Conservation (phyloP, 1,140 invertebrate species). For the Phymorhynchus buccinoides region DNA sequence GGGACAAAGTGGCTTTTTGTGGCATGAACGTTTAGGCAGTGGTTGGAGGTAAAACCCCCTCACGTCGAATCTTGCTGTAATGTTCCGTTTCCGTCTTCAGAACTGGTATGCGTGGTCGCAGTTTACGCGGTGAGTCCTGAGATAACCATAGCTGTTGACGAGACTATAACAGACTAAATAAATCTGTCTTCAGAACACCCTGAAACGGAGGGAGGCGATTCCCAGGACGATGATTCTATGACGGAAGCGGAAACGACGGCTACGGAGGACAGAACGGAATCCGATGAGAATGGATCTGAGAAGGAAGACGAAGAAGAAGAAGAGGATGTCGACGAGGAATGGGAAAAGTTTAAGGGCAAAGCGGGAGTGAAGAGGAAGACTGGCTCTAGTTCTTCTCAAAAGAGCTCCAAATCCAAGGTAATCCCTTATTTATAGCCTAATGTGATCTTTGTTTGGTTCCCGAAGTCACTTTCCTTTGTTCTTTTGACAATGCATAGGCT, state of each 20-base stretch:
- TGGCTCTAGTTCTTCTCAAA: neutral
- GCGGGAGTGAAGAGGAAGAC: slow-evolving; percentile 26
- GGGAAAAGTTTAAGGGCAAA: slow-evolving; percentile 46
- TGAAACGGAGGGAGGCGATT: slow-evolving; percentile 49
- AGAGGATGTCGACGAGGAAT: slow-evolving; percentile 49
- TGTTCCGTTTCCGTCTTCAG: too few relatives aligned
- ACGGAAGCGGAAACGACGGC: slow-evolving; percentile 51
- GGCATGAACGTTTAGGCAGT: too few relatives aligned
- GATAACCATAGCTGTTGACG: too few relatives aligned
- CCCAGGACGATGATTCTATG: slow-evolving; percentile 55
- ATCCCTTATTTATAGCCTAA: neutral
- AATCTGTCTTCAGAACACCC: slow-evolving; percentile 58
- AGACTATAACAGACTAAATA: too few relatives aligned
- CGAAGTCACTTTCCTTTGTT: too few relatives aligned
- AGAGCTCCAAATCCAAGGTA: slow-evolving; percentile 28
- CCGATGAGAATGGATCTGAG: slow-evolving; percentile 47
- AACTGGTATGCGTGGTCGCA: too few relatives aligned
- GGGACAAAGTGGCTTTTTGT: too few relatives aligned
- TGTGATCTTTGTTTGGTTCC: too few relatives aligned
- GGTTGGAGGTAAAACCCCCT: too few relatives aligned
- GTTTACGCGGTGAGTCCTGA: too few relatives aligned
- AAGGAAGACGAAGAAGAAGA: slow-evolving; percentile 33
- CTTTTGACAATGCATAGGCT: too few relatives aligned
- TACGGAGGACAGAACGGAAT: slow-evolving; percentile 48
- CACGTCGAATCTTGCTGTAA: too few relatives aligned